A percentile compares a stretch with the other conserved stretches of the same genome.
These are phyloP conservation scores for Parus major DNA, from an alignment of 2,113 vertebrate species.

Conservation along the genomic window DNA sequence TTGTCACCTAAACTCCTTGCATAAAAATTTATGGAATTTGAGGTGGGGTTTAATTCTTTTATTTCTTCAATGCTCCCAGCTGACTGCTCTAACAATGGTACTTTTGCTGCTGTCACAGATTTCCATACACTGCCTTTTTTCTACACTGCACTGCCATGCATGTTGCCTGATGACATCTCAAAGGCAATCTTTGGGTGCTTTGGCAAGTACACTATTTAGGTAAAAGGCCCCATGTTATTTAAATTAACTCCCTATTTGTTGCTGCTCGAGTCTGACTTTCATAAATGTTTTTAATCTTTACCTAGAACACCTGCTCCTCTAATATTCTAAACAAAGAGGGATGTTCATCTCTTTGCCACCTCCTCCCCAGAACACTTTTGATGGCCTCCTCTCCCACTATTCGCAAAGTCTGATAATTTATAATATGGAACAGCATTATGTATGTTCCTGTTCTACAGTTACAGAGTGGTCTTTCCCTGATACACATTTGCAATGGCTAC, in stretches of 20 bases:
- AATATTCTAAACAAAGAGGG: background rate
- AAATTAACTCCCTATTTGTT: background rate
- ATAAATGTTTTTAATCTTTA: background rate
- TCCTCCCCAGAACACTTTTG: background rate
- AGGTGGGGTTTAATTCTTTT: background rate
- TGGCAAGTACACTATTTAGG: background rate
- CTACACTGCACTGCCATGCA: background rate
- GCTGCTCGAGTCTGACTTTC: background rate
- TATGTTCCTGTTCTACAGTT: background rate
- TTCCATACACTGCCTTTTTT: background rate
- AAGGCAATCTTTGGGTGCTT: background rate
- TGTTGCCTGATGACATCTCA: background rate
- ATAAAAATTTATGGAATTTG: background rate
- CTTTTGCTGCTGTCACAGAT: background rate
- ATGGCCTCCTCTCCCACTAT: background rate
- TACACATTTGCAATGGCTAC: background rate
- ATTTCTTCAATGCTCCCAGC: background rate
- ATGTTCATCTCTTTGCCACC: background rate
- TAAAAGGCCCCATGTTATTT: background rate
- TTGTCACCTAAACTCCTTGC: background rate
- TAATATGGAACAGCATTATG: background rate
- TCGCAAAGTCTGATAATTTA: background rate
- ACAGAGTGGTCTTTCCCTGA: background rate
- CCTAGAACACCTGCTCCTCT: background rate
- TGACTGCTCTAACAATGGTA: background rate